A percentile compares a stretch with the other conserved stretches of the same genome.
Evolutionary conservation across 2,888 invertebrate genomes (phyloP).

Genomic region (Myopa testacea): DNA sequence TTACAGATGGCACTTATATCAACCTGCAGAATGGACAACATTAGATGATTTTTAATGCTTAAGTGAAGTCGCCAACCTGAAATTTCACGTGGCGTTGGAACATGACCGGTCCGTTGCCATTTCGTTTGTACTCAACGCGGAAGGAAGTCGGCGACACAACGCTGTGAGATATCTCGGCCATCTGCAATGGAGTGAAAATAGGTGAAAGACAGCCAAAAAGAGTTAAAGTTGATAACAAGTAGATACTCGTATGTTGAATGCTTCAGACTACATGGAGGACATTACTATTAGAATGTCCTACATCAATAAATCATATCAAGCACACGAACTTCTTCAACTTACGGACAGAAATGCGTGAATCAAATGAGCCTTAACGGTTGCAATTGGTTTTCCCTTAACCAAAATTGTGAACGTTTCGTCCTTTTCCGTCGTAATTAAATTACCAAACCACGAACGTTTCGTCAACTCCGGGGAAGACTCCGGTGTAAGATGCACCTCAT

Average conservation of each 20-base stretch:
- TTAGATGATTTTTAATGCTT: not conserved
- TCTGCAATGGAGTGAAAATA: conserved; percentile 71
- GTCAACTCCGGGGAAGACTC: conserved; percentile 96
- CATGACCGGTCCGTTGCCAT: conserved; percentile 94
- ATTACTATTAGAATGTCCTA: not conserved
- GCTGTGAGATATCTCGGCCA: conserved; percentile 95
- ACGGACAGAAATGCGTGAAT: conserved; percentile 99
- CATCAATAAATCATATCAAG: not conserved
- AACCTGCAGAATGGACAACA: conserved; percentile 76
- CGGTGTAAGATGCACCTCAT: conserved; percentile 93
- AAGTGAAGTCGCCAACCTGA: conserved; percentile 72
- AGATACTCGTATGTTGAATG: not conserved
- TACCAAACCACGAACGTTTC: conserved; percentile 99
- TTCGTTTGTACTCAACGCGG: conserved; percentile 96
- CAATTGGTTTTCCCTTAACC: conserved; percentile 95
- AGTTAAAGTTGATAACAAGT: not conserved
- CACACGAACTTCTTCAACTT: conserved; percentile 67
- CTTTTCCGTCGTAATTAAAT: conserved; percentile 95
- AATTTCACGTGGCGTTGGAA: conserved; percentile 96
- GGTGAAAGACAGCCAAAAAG: not conserved
- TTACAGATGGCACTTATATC: conserved; percentile 88
- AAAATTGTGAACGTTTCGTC: conserved; percentile 97
- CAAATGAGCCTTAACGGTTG: conserved; percentile 97
- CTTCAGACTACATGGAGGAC: not conserved
- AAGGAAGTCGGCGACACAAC: conserved; percentile 99